Percentiles rank a stretch among this genome's conserved stretches.
phyloP scores from a whole-genome alignment of 1,140 invertebrate species.

The Goniozus legneri region DNA sequence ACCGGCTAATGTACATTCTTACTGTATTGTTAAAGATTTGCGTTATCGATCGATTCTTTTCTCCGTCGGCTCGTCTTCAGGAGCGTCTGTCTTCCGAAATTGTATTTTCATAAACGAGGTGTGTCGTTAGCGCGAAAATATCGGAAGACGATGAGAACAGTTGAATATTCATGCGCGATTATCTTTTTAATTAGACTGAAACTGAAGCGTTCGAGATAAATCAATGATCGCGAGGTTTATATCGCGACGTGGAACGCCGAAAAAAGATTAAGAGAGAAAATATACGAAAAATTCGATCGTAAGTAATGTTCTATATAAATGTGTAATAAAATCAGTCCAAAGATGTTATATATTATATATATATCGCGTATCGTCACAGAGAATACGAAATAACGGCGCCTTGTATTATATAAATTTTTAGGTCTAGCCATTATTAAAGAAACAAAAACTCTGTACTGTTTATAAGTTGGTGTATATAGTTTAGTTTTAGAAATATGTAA shows the following conservation, averaged over 20 bases:
- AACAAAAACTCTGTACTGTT: conserved; percentile 30
- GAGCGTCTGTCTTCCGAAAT: conserved; percentile 22
- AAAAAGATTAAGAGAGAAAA: conserved; percentile 3
- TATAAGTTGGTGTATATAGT: conserved; percentile 52
- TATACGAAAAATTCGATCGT: conserved; percentile 12
- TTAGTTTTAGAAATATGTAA: conserved; percentile 34
- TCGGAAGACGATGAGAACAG: background rate
- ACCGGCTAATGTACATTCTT: no score
- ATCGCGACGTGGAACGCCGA: conserved; percentile 3
- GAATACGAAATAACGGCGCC: conserved; percentile 33
- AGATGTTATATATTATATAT: conserved; percentile 46
- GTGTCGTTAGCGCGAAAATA: no score
- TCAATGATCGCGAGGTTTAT: conserved; percentile 2
- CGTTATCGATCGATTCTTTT: no score
- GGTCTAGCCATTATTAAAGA: conserved; percentile 35
- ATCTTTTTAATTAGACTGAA: conserved; percentile 19
- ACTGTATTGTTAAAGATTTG: no score
- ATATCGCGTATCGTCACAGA: conserved; percentile 33
- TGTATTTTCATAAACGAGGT: no score
- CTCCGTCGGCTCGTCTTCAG: background rate
- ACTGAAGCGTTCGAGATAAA: conserved; percentile 3
- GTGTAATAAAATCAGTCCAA: conserved; percentile 56
- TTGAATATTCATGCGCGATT: background rate
- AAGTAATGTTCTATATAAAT: conserved; percentile 43
- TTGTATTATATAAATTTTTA: conserved; percentile 54